Base-by-base conservation (phyloP, 1,140 invertebrate genomes). In the Drosophila repleta region DNA sequence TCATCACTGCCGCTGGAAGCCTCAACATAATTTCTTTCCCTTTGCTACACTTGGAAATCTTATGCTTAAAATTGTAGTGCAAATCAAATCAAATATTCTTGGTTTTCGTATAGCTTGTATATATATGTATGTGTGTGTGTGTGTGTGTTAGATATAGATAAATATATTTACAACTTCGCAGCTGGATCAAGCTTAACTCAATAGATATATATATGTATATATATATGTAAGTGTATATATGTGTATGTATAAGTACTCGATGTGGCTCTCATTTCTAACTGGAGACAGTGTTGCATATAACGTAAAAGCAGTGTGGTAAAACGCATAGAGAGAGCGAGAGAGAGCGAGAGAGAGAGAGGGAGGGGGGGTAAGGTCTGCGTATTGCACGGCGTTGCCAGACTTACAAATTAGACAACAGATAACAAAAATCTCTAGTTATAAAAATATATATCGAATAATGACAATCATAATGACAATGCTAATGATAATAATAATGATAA, bases 391-490 rank as follows among this genome's bases (percentile, higher is more conserved):
- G 48, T 76, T 48, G 60, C 32, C 74, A 76, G 79, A 61, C 61
- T 32, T 82, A 84, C 18, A 87, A 87, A 81, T 87, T 81, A 85
- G 74, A 53, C 68, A 84, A 84, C 81, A 84, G 79, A 70, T 37
- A 79, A 63, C 52, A 26, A 18, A 61, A 68, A 53, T 21, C 45
- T 21, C 45, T 49, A 49, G 24, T 20, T 20, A 58, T 65, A 58
- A 37, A 35, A 35, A 37, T 32, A 57, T 32, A 57, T 43, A 41
- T 41, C 4, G n/a, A 18, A 46, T 21, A 43, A 43, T 43, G 39
- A 18, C 17, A 43, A n/a, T 49, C 10, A 24, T 48, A 57, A 58
- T 39, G 49, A 56, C 21, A 56, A 49, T 67, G 11, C 11, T 7
- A 60, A 55, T 48, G 32, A 45, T 58, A 46, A 72, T 39, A 32